phyloP scores from a whole-genome alignment of 2,113 vertebrate species.

The Gnathonemus longibarbis region DNA sequence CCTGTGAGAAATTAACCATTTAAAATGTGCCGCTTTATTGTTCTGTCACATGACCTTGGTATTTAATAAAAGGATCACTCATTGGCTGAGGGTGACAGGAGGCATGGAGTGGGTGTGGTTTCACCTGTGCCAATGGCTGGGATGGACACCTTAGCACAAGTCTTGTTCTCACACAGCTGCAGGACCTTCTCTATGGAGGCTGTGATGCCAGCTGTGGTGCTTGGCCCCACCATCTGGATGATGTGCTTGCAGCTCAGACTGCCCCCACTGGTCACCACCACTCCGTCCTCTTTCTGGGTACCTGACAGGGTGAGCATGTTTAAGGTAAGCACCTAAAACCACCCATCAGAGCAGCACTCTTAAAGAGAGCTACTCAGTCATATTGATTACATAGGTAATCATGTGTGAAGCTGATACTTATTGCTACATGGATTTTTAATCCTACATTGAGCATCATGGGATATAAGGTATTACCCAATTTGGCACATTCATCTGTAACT shows the following conservation, averaged over 20 bases:
- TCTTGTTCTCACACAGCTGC: slow-evolving; percentile 37
- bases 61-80: neutral
- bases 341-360: neutral
- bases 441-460: neutral
- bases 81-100: neutral
- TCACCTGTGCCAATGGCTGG: slow-evolving; percentile 50
- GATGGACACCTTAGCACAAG: slow-evolving; percentile 33
- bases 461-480: slow-evolving; percentile 30
- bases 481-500: slow-evolving; percentile 40
- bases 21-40: neutral
- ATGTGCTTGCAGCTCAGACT: slow-evolving; percentile 44
- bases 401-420: neutral
- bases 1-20: slow-evolving; percentile 25
- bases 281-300: slow-evolving; percentile 31
- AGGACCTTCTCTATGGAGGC: slow-evolving; percentile 36
- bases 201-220: slow-evolving; percentile 27
- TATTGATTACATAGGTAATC: neutral
- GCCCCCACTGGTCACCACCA: slow-evolving; percentile 42
- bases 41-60: neutral
- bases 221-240: slow-evolving; percentile 46
- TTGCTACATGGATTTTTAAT: neutral
- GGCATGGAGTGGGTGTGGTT: neutral
- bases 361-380: neutral
- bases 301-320: slow-evolving; percentile 29
- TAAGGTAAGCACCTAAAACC: neutral